phyloP scores from a whole-genome alignment of 2,888 invertebrate species.

The Serripes groenlandicus region DNA sequence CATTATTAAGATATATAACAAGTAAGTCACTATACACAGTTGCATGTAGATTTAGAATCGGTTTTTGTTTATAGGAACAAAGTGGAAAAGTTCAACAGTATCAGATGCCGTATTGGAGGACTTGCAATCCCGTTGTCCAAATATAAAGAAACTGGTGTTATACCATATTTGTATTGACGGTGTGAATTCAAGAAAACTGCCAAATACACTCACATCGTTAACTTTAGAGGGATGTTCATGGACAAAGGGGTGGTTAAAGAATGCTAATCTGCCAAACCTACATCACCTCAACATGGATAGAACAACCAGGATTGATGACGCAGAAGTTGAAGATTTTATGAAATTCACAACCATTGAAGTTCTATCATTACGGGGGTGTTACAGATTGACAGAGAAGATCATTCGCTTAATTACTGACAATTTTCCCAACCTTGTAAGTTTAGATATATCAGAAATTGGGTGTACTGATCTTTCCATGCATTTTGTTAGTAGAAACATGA shows the following conservation, averaged over 20 bases:
- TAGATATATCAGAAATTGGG: conserved; percentile 66
- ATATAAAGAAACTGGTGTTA: conserved; percentile 72
- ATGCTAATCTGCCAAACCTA: conserved; percentile 67
- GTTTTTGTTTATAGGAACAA: conserved; percentile 57
- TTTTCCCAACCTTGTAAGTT: conserved; percentile 55
- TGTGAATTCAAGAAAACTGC: conserved; percentile 68
- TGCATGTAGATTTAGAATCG: too few relatives aligned
- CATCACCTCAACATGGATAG: conserved; percentile 66
- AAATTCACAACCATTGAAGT: conserved; percentile 63
- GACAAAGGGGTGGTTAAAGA: conserved; percentile 76
- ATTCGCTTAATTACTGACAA: conserved; percentile 67
- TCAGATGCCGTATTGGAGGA: conserved; percentile 81
- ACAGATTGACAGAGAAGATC: conserved; percentile 70
- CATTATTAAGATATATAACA: too few relatives aligned
- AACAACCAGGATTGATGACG: conserved; percentile 70
- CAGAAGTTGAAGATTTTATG: conserved; percentile 70
- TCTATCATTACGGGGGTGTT: conserved; percentile 74
- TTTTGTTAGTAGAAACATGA: conserved; percentile 71
- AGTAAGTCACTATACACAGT: too few relatives aligned
- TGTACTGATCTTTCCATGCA: conserved; percentile 75
- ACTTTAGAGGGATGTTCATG: conserved; percentile 70
- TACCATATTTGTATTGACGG: conserved; percentile 69
- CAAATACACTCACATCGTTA: conserved; percentile 67
- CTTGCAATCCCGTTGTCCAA: conserved; percentile 79
- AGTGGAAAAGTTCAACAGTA: conserved; percentile 73